phyloP scores from a whole-genome alignment of 2,888 invertebrate genomes.

The Unio delphinus region DNA sequence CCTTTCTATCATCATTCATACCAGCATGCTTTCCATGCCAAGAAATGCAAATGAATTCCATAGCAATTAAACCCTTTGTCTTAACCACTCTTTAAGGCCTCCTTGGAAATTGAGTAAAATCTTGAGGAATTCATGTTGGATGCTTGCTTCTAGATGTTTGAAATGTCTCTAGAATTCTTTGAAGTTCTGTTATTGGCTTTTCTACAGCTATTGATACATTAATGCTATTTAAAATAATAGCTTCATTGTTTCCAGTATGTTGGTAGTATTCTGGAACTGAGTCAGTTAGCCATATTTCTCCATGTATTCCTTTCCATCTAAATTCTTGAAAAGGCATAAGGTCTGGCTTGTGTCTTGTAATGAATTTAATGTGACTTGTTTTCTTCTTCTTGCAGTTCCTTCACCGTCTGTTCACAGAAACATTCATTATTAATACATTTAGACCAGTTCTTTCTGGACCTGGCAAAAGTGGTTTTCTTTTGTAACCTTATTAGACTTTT shows the following conservation, averaged over 20 bases:
- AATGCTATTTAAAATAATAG: slow-evolving; percentile 16
- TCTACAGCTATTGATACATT: slow-evolving; percentile 8
- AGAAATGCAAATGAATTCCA: slow-evolving; percentile 26
- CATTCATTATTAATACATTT: slow-evolving; percentile 22
- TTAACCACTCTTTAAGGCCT: slow-evolving; percentile 13
- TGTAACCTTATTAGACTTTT: too few relatives aligned
- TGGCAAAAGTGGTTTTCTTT: too few relatives aligned
- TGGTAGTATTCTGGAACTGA: slow-evolving; percentile 17
- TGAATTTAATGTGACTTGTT: slow-evolving; percentile 12
- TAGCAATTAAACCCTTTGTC: slow-evolving; percentile 5
- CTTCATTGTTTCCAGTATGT: slow-evolving; percentile 16
- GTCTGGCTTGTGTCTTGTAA: slow-evolving; percentile 11
- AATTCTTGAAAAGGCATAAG: slow-evolving; percentile 25
- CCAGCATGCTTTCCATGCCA: slow-evolving; percentile 20
- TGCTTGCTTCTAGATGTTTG: slow-evolving; percentile 17
- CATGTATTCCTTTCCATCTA: slow-evolving; percentile 13
- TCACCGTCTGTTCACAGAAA: slow-evolving; percentile 5
- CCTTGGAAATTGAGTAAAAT: slow-evolving; percentile 19
- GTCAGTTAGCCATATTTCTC: slow-evolving; percentile 12
- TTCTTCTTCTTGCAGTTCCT: slow-evolving; percentile 12
- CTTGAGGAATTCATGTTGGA: slow-evolving; percentile 10
- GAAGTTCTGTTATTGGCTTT: slow-evolving; percentile 8
- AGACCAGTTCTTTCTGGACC: neutral
- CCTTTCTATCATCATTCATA: slow-evolving; percentile 7
- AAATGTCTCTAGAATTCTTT: slow-evolving; percentile 11